These are phyloP conservation scores for Cynopterus brachyotis DNA, from an alignment of 2,113 vertebrate genomes.

Conservation along the genomic window DNA sequence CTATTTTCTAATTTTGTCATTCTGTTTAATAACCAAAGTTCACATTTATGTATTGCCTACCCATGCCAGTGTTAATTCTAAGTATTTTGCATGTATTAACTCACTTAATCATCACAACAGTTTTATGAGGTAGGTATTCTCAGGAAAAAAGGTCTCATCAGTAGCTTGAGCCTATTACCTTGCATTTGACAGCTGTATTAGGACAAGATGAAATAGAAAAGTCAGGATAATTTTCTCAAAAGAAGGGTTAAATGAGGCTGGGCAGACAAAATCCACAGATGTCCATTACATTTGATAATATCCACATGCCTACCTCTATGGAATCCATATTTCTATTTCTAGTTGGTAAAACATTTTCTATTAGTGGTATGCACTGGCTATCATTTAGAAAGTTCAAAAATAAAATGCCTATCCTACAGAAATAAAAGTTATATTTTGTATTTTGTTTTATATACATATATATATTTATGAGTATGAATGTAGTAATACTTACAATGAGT, in stretches of 20 bases:
- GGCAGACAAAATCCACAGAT: neutral
- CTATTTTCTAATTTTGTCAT: neutral
- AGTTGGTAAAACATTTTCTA: conserved; percentile 45
- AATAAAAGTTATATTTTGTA: conserved; percentile 18
- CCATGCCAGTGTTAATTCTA: neutral
- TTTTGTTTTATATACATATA: neutral
- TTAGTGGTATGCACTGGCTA: neutral
- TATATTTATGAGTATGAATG: neutral
- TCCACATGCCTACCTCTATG: neutral
- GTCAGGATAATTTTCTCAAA: conserved; percentile 2
- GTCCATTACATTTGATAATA: neutral
- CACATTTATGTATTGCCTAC: neutral
- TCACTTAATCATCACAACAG: neutral
- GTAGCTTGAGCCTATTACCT: neutral
- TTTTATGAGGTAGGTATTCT: neutral
- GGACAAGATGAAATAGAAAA: neutral
- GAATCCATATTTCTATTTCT: neutral
- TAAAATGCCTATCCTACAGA: neutral
- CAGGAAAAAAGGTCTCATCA: neutral
- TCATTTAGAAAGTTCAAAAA: conserved; percentile 21
- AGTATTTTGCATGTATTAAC: neutral
- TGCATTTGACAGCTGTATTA: neutral
- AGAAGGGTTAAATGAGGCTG: neutral
- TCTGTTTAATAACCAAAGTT: neutral
- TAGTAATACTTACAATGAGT: conserved; percentile 25